Conservation (phyloP, 2,113 vertebrate species). For the Nibea coibor region DNA sequence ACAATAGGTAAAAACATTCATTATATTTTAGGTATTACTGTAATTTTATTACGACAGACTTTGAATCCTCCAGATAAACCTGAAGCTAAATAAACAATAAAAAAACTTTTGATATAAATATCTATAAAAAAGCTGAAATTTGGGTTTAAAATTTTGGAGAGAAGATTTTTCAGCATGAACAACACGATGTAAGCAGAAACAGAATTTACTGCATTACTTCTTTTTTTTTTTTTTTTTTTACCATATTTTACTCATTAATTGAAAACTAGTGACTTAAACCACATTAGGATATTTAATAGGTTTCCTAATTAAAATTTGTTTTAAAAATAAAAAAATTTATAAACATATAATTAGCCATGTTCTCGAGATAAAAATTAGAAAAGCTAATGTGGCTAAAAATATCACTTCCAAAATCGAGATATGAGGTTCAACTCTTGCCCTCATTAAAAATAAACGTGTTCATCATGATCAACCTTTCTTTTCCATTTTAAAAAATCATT, state of each 20-base stretch:
- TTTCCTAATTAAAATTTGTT: not conserved
- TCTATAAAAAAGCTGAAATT: not conserved
- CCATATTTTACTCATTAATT: not conserved
- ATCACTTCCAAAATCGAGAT: not conserved
- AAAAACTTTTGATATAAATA: not conserved
- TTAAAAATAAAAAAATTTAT: too few species aligned
- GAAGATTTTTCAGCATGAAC: not conserved
- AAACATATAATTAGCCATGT: not conserved
- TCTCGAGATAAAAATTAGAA: not conserved
- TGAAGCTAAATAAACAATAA: not conserved
- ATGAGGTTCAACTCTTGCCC: not conserved
- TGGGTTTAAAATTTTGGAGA: not conserved
- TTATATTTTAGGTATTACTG: not conserved
- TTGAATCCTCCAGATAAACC: not conserved
- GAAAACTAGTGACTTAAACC: not conserved
- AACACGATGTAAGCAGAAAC: not conserved
- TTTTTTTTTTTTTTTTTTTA: too few species aligned
- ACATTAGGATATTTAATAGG: not conserved
- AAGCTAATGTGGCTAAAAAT: not conserved
- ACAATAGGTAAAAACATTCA: not conserved
- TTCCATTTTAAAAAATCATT: not conserved
- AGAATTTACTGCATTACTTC: too few species aligned
- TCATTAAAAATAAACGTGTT: conserved; percentile 5
- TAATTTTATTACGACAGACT: not conserved
- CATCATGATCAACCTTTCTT: not conserved